A percentile compares a stretch with the other conserved stretches of the same genome.
phyloP scores from a whole-genome alignment of 64 coral and sea anemone genomes.

The Montipora sp. region DNA sequence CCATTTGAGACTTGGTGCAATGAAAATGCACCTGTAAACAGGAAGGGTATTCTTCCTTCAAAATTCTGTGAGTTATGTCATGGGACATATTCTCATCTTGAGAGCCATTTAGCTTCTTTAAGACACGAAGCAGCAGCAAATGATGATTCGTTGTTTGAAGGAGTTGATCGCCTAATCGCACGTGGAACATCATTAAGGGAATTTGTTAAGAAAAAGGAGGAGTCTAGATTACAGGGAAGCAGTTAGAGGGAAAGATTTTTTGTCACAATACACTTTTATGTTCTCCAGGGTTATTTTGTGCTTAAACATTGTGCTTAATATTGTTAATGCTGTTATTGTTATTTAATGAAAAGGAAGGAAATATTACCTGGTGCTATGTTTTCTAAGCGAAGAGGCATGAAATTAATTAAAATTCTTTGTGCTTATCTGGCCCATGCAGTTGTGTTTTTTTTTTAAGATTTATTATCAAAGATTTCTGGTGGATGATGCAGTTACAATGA shows the following conservation, averaged over 20 bases:
- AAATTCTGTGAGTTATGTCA: neutral
- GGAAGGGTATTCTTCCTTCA: neutral
- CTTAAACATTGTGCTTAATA: too few species aligned
- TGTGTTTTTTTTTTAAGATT: too few species aligned
- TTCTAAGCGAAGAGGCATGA: too few species aligned
- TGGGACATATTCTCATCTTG: neutral
- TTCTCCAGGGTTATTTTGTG: too few species aligned
- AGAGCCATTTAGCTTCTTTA: neutral
- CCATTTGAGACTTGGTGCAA: neutral
- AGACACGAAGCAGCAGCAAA: neutral
- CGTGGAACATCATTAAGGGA: neutral
- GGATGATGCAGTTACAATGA: too few species aligned
- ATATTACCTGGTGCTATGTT: too few species aligned
- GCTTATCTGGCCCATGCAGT: too few species aligned
- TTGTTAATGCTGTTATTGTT: too few species aligned
- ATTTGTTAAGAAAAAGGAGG: neutral
- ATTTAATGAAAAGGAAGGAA: too few species aligned
- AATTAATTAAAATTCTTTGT: too few species aligned
- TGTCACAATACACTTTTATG: neutral
- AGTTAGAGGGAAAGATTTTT: neutral
- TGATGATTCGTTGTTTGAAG: neutral
- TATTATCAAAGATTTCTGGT: too few species aligned
- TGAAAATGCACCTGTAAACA: neutral
- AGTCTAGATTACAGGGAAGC: neutral
- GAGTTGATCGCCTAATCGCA: neutral